Percentiles rank a stretch among this genome's conserved stretches.
Evolutionary conservation across 2,888 invertebrate species (phyloP).

Genomic region (Atethmia centrago): DNA sequence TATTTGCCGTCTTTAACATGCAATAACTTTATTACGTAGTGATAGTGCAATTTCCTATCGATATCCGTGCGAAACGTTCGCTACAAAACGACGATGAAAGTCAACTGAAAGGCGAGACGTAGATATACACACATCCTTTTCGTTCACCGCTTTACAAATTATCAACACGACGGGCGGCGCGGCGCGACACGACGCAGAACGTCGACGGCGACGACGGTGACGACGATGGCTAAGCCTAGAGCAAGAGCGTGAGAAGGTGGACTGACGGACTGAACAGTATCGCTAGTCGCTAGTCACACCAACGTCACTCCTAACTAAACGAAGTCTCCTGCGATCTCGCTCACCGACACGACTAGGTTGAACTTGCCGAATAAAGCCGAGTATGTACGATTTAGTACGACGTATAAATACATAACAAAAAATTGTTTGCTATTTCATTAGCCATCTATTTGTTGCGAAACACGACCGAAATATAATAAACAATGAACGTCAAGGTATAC

Average conservation of each 20-base stretch:
- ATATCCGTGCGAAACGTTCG: slow-evolving; percentile 90
- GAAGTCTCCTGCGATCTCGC: slow-evolving; percentile 83
- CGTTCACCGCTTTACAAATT: slow-evolving; percentile 87
- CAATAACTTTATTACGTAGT: slow-evolving; percentile 88
- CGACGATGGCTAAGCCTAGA: slow-evolving; percentile 70
- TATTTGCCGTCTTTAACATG: slow-evolving; percentile 75
- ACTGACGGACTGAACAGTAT: slow-evolving; percentile 79
- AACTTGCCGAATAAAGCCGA: slow-evolving; percentile 82
- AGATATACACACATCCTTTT: slow-evolving; percentile 90
- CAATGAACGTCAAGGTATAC: slow-evolving; percentile 52
- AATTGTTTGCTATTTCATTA: slow-evolving; percentile 79
- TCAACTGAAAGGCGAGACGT: slow-evolving; percentile 91
- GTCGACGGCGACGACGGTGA: slow-evolving; percentile 71
- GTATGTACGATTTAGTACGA: slow-evolving; percentile 78
- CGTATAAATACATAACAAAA: slow-evolving; percentile 73
- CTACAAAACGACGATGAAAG: slow-evolving; percentile 90
- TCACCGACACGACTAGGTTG: slow-evolving; percentile 79
- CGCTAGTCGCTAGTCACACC: slow-evolving; percentile 83
- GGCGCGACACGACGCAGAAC: slow-evolving; percentile 71
- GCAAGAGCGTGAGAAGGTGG: slow-evolving; percentile 75
- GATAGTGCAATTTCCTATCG: slow-evolving; percentile 88
- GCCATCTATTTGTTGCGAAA: slow-evolving; percentile 77
- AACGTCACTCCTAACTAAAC: slow-evolving; percentile 77
- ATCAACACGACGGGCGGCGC: slow-evolving; percentile 82
- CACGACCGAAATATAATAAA: slow-evolving; percentile 68